phyloP scores from a whole-genome alignment of 2,888 invertebrate genomes.

The Isoperla grammatica region DNA sequence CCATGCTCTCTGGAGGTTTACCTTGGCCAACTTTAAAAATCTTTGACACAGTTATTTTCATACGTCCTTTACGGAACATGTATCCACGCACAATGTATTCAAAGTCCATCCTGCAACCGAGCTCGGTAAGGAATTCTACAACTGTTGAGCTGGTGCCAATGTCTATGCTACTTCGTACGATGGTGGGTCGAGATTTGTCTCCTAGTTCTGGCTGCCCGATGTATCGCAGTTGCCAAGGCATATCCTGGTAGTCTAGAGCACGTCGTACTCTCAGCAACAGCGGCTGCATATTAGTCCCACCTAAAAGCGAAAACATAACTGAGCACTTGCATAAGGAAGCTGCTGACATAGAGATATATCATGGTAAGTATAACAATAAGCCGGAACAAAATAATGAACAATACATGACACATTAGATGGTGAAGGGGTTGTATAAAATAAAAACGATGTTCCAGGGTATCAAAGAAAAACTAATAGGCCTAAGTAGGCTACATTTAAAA shows the following conservation, averaged over 20 bases:
- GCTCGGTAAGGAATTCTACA: constrained; percentile 84
- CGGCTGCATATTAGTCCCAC: constrained; percentile 30
- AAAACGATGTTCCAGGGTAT: too few relatives aligned
- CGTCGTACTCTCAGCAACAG: constrained; percentile 70
- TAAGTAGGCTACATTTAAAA: too few relatives aligned
- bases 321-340: too few relatives aligned
- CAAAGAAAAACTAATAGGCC: too few relatives aligned
- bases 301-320: constrained; percentile 14
- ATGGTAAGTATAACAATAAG: neutral
- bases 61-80: constrained; percentile 92
- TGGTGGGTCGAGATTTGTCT: constrained; percentile 81
- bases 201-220: constrained; percentile 88
- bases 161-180: constrained; percentile 88
- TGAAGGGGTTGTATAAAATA: too few relatives aligned
- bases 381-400: neutral
- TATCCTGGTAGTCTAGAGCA: constrained; percentile 74
- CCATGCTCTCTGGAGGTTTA: constrained; percentile 62
- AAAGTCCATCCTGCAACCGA: constrained; percentile 87
- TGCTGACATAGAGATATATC: too few relatives aligned
- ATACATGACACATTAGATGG: too few relatives aligned
- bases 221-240: constrained; percentile 86
- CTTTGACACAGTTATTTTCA: constrained; percentile 95
- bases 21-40: constrained; percentile 78
- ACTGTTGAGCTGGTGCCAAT: constrained; percentile 87
- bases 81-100: constrained; percentile 91